Evolutionary conservation across 2,888 invertebrate genomes (phyloP).

Genomic region (Pycnomerus fuliginosus): DNA sequence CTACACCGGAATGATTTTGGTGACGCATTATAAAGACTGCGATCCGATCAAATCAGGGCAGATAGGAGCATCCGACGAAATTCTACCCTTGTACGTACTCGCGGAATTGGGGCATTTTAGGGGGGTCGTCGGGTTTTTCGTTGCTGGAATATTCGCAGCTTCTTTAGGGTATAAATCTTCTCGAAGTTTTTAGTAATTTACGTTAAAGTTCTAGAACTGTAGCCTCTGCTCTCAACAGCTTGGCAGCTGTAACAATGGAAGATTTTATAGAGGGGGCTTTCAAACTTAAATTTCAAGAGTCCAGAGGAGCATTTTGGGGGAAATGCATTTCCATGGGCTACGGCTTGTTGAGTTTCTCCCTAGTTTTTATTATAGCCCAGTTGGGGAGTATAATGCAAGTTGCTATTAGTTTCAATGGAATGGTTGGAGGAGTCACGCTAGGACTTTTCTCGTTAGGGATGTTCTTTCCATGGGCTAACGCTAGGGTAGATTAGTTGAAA

Average conservation of each 20-base stretch:
- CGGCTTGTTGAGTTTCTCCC: slow-evolving; percentile 63
- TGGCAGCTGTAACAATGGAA: slow-evolving; percentile 88
- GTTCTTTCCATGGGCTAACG: slow-evolving; percentile 84
- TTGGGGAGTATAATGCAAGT: slow-evolving; percentile 88
- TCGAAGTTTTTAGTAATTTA: background rate
- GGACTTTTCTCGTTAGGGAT: slow-evolving; percentile 87
- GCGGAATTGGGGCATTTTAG: slow-evolving; percentile 71
- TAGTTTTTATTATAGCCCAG: slow-evolving; percentile 82
- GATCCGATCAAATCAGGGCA: slow-evolving; percentile 77
- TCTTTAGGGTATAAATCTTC: slow-evolving; percentile 73
- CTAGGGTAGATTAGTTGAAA: slow-evolving; percentile 59
- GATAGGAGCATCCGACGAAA: slow-evolving; percentile 73
- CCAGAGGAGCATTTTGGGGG: slow-evolving; percentile 73
- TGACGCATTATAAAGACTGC: slow-evolving; percentile 77
- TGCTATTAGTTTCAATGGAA: slow-evolving; percentile 84
- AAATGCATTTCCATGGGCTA: slow-evolving; percentile 70
- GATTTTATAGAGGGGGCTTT: slow-evolving; percentile 78
- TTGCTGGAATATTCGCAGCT: slow-evolving; percentile 93
- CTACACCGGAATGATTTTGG: slow-evolving; percentile 83
- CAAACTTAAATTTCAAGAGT: slow-evolving; percentile 69
- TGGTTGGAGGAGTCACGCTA: slow-evolving; percentile 84
- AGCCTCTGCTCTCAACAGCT: slow-evolving; percentile 90
- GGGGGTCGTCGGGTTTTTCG: slow-evolving; percentile 89
- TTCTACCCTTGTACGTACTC: slow-evolving; percentile 89
- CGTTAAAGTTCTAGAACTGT: slow-evolving; percentile 70